phyloP scores from a whole-genome alignment of 2,888 invertebrate genomes.

The Sepioteuthis lessoniana region DNA sequence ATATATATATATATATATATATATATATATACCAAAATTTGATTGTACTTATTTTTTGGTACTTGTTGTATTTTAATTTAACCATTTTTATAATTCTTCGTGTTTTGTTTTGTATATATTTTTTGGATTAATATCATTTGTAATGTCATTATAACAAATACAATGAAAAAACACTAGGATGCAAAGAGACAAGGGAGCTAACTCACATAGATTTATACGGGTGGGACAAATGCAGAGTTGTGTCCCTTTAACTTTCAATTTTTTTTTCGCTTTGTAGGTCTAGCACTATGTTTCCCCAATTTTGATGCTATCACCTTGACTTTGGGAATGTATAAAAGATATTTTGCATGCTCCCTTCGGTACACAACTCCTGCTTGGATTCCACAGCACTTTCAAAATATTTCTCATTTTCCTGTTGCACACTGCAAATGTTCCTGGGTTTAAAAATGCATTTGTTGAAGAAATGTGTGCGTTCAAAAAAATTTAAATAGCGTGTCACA shows the following conservation, averaged over 20 bases:
- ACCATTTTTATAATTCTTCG: neutral
- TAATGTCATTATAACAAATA: neutral
- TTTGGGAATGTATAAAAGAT: neutral
- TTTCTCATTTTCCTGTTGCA: neutral
- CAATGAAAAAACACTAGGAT: conserved; percentile 16
- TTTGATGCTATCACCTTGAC: neutral
- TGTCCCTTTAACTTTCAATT: neutral
- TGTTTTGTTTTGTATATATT: neutral
- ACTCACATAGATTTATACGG: neutral
- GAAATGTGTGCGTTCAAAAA: neutral
- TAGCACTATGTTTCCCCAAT: neutral
- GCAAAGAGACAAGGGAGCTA: neutral
- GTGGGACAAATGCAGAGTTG: conserved; percentile 33
- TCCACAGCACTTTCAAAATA: neutral
- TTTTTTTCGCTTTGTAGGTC: neutral
- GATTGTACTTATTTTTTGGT: conserved; percentile 13
- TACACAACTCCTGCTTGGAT: conserved; percentile 10
- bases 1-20: neutral
- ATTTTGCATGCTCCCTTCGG: neutral
- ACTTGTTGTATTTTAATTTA: neutral
- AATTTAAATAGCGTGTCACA: neutral
- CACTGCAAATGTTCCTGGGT: conserved; percentile 33
- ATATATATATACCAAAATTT: neutral
- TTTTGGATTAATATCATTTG: conserved; percentile 14
- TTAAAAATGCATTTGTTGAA: conserved; percentile 11